These are phyloP conservation scores for Rhinophrynus dorsalis DNA, from an alignment of 2,797 vertebrate species.

Conservation along the genomic window DNA sequence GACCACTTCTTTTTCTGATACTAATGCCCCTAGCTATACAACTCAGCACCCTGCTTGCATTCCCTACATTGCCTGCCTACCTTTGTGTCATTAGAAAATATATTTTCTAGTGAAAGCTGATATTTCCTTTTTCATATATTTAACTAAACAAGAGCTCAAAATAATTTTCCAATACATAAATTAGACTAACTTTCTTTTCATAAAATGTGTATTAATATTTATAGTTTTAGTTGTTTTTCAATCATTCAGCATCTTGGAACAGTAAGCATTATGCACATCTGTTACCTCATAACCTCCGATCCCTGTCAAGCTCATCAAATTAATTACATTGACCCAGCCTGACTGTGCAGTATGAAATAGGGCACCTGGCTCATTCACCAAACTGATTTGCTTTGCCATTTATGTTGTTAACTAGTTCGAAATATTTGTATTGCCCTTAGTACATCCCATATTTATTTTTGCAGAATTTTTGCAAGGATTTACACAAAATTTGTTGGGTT, in stretches of 20 bases:
- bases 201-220: too few species aligned
- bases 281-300: background rate
- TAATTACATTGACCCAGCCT: background rate
- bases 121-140: too few species aligned
- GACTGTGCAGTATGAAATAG: background rate
- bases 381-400: background rate
- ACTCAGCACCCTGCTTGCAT: too few species aligned
- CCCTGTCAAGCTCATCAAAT: conserved; percentile 8
- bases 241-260: background rate
- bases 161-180: too few species aligned
- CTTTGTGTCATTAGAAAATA: too few species aligned
- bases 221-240: too few species aligned
- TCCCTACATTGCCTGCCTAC: too few species aligned
- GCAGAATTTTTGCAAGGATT: background rate
- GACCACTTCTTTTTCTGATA: too few species aligned
- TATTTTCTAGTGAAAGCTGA: too few species aligned
- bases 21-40: too few species aligned
- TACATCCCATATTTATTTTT: background rate
- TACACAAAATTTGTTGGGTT: background rate
- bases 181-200: too few species aligned
- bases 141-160: too few species aligned
- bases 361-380: background rate
- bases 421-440: background rate
- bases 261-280: background rate
- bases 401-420: background rate